Base-by-base conservation (phyloP, 2,888 invertebrate species). In the Melinopterus prodromus region DNA sequence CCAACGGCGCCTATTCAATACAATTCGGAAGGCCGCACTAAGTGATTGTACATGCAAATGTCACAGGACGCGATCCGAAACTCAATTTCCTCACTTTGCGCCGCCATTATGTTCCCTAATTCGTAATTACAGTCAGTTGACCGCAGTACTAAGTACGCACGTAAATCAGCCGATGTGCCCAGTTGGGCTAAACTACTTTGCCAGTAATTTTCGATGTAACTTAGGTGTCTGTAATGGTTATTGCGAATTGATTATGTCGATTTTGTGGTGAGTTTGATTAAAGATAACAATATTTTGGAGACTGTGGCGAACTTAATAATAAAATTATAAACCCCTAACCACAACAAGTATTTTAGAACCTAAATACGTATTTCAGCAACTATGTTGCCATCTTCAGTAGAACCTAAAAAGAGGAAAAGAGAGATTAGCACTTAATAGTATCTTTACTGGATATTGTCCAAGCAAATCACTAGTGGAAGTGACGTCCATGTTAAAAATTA, bases 11-110 rank as follows among this genome's bases (percentile, higher is more conserved):
- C 53, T 53, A 53, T 53, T 53, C 53, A 53, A 53, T 53, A 4
- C 2, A 53, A 9, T 53, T 53, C 53, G 53, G 53, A 53, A 53
- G 53, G 53, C 53, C 53, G 53, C 53, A 53, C 53, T 53, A 53
- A 53, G 53, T 53, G 53, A 53, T 53, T 53, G 53, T 53, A 53
- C 53, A 53, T 53, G 53, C 53, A 53, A 53, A 53, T 53, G 53
- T 53, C 53, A 53, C 53, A 53, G 53, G 53, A 53, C 53, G 53
- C 53, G 3, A 53, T 53, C 53, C 7, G 53, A 53, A 53, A 53
- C 53, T 53, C 53, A 53, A 53, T 53, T 53, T 53, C 53, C 53
- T 53, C 53, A 53, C 53, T 53, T 53, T 53, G 53, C 53, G 53
- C 53, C 7, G 53, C 53, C 53, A 4, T 53, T 53, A 53, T 53